Percentiles rank a stretch among this genome's conserved stretches.
phyloP scores from a whole-genome alignment of 2,888 invertebrate species.

The Rhingia campestris region DNA sequence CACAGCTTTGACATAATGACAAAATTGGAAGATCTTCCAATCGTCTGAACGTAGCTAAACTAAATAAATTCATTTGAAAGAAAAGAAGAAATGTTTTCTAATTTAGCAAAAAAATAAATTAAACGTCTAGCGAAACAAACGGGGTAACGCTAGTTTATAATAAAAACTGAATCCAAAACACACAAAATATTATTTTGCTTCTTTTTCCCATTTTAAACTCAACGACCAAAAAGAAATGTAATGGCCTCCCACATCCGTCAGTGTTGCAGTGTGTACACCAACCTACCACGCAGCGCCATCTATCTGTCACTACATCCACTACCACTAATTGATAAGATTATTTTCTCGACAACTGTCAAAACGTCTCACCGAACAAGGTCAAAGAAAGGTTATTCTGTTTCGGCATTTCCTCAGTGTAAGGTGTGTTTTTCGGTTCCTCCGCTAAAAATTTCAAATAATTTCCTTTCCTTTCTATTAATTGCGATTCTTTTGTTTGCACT shows the following conservation, averaged over 20 bases:
- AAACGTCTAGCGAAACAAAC: no score
- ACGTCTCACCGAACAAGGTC: slow-evolving; percentile 55
- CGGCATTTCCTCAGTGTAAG: slow-evolving; percentile 62
- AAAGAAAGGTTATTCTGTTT: slow-evolving; percentile 73
- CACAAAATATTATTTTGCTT: no score
- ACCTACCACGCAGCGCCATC: slow-evolving; percentile 15
- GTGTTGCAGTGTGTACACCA: slow-evolving; percentile 1
- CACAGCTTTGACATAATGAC: no score
- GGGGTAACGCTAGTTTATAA: no score
- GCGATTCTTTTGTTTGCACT: background rate
- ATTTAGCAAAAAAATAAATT: no score
- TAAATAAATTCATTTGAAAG: no score
- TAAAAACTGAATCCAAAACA: no score
- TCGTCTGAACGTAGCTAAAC: no score
- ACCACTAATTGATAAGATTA: slow-evolving; percentile 23
- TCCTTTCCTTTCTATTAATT: slow-evolving; percentile 1
- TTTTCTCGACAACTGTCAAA: slow-evolving; percentile 52
- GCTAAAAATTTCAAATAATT: slow-evolving; percentile 31
- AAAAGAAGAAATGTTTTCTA: no score
- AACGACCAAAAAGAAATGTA: background rate
- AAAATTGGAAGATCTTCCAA: no score
- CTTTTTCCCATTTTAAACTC: background rate
- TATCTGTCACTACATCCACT: background rate
- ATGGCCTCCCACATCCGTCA: slow-evolving; percentile 25
- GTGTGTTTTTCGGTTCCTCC: slow-evolving; percentile 52